Evolutionary conservation across 2,888 invertebrate species (phyloP).

Genomic region (Myopa tessellatipennis): DNA sequence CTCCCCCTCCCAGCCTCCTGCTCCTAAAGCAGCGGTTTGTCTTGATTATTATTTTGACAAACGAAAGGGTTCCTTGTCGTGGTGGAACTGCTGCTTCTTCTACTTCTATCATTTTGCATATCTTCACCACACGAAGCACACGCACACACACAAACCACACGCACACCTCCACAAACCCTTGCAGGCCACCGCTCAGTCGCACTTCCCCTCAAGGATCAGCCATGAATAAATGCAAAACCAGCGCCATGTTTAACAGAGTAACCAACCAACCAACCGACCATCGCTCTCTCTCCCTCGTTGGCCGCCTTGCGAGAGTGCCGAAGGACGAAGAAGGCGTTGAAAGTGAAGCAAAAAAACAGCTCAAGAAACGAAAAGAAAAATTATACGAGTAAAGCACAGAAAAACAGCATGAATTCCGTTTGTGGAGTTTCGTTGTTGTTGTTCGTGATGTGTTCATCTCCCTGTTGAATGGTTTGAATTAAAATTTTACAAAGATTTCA

Average conservation of each 20-base stretch:
- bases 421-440: background rate
- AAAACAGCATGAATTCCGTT: conserved; percentile 7
- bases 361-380: conserved; percentile 27
- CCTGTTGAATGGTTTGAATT: too few relatives aligned
- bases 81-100: conserved; percentile 5
- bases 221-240: conserved; percentile 27
- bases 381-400: background rate
- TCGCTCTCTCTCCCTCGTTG: background rate
- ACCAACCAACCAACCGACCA: conserved; percentile 38
- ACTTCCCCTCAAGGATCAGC: conserved; percentile 57
- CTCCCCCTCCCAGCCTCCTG: too few relatives aligned
- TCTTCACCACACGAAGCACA: background rate
- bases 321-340: conserved; percentile 38
- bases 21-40: conserved; percentile 42
- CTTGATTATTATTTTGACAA: conserved; percentile 38
- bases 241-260: conserved; percentile 63
- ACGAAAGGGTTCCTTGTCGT: conserved; percentile 37
- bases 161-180: background rate
- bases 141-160: conserved; percentile 20
- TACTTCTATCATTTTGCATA: background rate
- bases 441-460: background rate
- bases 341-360: conserved; percentile 26
- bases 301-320: background rate
- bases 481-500: too few relatives aligned
- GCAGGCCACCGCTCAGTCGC: background rate